Conservation (phyloP, 1,140 invertebrate genomes). For the Macrocentrus cingulum region DNA sequence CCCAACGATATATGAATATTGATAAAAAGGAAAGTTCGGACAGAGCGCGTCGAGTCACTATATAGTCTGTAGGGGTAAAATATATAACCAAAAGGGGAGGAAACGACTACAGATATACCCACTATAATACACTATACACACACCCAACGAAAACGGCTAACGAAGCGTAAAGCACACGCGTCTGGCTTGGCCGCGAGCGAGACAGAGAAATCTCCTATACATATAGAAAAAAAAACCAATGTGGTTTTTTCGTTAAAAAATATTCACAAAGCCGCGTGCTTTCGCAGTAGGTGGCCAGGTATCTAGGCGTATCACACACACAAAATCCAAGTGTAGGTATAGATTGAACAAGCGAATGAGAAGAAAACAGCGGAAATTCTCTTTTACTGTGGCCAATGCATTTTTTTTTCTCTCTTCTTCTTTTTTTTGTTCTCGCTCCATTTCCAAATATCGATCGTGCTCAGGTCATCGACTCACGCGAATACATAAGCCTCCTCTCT, state of each 20-base stretch:
- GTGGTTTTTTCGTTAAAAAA: constrained; percentile 12
- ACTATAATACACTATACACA: too few relatives aligned
- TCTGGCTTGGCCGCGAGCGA: constrained; percentile 1
- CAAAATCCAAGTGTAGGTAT: background rate
- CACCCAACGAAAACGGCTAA: too few relatives aligned
- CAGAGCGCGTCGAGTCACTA: constrained; percentile 4
- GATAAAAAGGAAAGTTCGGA: constrained; percentile 20
- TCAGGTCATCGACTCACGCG: constrained; percentile 6
- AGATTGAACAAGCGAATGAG: background rate
- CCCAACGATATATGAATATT: constrained; percentile 18
- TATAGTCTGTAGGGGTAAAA: background rate
- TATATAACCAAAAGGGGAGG: background rate
- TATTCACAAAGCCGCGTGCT: constrained; percentile 7
- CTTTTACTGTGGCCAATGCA: background rate
- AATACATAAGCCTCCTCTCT: background rate
- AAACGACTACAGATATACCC: background rate
- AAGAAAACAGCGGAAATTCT: too few relatives aligned
- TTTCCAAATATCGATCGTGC: constrained; percentile 10
- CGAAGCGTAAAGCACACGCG: constrained; percentile 20
- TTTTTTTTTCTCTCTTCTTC: background rate
- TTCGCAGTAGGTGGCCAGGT: background rate
- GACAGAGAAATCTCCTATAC: too few relatives aligned
- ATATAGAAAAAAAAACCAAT: constrained; percentile 1
- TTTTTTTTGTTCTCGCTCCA: background rate
- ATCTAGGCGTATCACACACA: too few relatives aligned